Percentiles rank a stretch among this genome's conserved stretches.
Evolutionary conservation across 2,797 vertebrate species (phyloP).

Genomic region (Tapirus indicus): DNA sequence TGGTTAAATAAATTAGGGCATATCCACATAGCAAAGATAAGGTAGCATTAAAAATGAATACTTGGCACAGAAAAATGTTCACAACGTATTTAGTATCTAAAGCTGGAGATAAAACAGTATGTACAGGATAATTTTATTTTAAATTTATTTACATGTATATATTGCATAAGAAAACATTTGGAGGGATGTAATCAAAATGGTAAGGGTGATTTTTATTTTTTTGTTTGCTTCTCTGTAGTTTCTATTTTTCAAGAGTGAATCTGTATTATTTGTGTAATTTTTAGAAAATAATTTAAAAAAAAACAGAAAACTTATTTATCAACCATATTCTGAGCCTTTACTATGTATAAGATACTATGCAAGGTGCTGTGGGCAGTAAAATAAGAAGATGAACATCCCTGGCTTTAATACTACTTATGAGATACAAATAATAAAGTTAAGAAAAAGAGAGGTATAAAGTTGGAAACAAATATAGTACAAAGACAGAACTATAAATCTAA

Average conservation of each 20-base stretch:
- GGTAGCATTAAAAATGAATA: constrained; percentile 4
- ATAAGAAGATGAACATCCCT: not conserved
- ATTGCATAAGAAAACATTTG: constrained; percentile 5
- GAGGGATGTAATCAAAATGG: not conserved
- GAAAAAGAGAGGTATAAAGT: not conserved
- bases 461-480: not conserved
- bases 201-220: not conserved
- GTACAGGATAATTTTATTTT: not conserved
- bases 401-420: not conserved
- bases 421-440: not conserved
- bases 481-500: not conserved
- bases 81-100: not conserved
- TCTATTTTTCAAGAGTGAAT: not conserved
- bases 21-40: not conserved
- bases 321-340: not conserved
- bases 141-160: not conserved
- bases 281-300: not conserved
- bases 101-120: not conserved
- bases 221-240: not conserved
- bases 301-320: not conserved
- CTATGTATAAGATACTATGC: not conserved
- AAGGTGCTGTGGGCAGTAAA: not conserved
- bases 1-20: not conserved
- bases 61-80: not conserved
- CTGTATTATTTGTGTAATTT: not conserved